A percentile compares a stretch with the other conserved stretches of the same genome.
Conservation (phyloP, 2,888 invertebrate species). For the Eupelmus urozonus region DNA sequence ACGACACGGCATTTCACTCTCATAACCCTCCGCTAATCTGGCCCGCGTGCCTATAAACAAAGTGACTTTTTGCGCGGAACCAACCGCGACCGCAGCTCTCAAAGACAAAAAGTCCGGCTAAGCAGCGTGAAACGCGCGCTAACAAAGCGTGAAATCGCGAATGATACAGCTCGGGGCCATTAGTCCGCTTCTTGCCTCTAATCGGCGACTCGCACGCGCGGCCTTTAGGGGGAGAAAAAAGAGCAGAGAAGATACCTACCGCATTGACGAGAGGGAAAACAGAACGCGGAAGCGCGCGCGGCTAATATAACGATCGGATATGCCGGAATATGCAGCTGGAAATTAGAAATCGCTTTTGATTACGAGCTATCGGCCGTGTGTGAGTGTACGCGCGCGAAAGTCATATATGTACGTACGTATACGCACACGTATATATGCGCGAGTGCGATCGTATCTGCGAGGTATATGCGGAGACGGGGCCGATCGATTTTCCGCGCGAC, state of each 20-base stretch:
- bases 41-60: background rate
- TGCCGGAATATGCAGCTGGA: constrained; percentile 41
- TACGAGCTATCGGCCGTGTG: constrained; percentile 18
- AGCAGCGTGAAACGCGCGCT: constrained; percentile 39
- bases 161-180: constrained; percentile 29
- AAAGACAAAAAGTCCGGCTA: background rate
- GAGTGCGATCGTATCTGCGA: background rate
- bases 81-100: no score
- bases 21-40: no score
- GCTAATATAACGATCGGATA: constrained; percentile 22
- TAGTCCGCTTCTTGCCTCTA: background rate
- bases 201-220: no score
- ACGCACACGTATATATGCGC: background rate
- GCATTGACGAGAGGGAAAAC: background rate
- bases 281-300: constrained; percentile 5
- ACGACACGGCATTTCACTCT: background rate
- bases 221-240: background rate
- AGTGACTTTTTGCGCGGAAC: no score
- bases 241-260: no score
- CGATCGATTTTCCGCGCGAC: no score
- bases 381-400: constrained; percentile 21
- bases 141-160: constrained; percentile 48
- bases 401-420: constrained; percentile 7
- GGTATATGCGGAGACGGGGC: background rate
- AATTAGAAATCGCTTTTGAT: constrained; percentile 59